Evolutionary conservation across 1,140 invertebrate species (phyloP).

Genomic region (Sycophila sp.): DNA sequence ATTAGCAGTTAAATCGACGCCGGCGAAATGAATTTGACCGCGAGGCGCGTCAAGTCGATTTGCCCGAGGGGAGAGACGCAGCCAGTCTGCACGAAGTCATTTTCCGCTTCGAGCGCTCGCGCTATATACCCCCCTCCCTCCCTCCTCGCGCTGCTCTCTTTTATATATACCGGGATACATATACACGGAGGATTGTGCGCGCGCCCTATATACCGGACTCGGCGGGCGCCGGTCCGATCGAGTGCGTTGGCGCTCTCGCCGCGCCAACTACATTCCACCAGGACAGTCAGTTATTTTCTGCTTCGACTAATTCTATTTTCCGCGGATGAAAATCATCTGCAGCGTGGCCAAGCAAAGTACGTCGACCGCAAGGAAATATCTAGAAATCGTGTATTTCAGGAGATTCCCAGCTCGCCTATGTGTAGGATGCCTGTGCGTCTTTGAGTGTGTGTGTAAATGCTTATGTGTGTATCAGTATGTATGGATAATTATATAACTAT

Average conservation of each 20-base stretch:
- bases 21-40: neutral
- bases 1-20: slow-evolving; percentile 1
- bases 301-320: slow-evolving; percentile 4
- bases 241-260: neutral
- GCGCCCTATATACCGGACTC: neutral
- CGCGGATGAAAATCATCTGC: neutral
- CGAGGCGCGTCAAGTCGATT: neutral
- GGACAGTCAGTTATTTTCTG: slow-evolving; percentile 12
- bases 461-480: too few relatives aligned
- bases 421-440: too few relatives aligned
- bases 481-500: too few relatives aligned
- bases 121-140: neutral
- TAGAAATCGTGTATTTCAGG: too few relatives aligned
- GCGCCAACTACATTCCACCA: neutral
- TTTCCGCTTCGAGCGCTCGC: neutral
- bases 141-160: neutral
- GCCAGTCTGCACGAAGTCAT: neutral
- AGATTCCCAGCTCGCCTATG: too few relatives aligned
- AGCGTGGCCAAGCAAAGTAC: too few relatives aligned
- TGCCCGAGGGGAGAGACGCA: neutral
- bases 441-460: too few relatives aligned
- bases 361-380: too few relatives aligned
- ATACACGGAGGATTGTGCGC: too few relatives aligned
- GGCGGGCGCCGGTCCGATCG: too few relatives aligned
- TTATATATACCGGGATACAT: too few relatives aligned